Percentiles rank a stretch among this genome's conserved stretches.
Conservation (phyloP, 2,113 vertebrate species). For the Triplophysa rosa region DNA sequence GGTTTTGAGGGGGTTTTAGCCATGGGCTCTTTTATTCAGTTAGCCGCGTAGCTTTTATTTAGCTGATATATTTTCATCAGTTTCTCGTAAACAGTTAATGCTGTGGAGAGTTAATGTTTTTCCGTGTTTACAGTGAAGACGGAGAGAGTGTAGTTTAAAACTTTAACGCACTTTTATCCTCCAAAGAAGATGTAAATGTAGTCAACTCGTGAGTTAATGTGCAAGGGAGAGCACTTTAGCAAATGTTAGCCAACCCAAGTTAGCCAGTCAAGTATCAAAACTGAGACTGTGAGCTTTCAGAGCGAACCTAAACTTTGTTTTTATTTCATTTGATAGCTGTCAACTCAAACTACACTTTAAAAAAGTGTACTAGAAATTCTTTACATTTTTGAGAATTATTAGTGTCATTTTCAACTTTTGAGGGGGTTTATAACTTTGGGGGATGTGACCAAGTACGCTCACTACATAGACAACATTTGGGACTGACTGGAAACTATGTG, state of each 20-base stretch:
- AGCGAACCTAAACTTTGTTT: neutral
- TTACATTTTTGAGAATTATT: neutral
- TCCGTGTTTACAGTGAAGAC: neutral
- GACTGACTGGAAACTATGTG: neutral
- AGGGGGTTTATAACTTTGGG: neutral
- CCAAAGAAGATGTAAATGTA: neutral
- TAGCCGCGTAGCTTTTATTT: conserved; percentile 49
- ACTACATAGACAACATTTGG: neutral
- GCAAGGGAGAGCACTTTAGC: conserved; percentile 6
- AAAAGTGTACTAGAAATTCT: neutral
- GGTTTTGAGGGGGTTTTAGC: conserved; percentile 21
- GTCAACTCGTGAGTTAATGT: conserved; percentile 7
- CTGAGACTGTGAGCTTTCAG: neutral
- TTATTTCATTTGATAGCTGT: neutral
- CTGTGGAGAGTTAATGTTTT: neutral
- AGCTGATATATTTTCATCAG: conserved; percentile 25
- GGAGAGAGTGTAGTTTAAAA: neutral
- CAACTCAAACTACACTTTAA: neutral
- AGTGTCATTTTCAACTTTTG: neutral
- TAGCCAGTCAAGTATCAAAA: neutral
- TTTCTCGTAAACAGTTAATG: neutral
- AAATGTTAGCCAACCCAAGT: conserved; percentile 16
- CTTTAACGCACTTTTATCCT: conserved; percentile 4
- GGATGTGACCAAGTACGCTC: neutral
- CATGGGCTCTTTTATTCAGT: conserved; percentile 47